Base-by-base conservation (phyloP, 92 coral and sea anemone species). In the Zoanthus sociatus region DNA sequence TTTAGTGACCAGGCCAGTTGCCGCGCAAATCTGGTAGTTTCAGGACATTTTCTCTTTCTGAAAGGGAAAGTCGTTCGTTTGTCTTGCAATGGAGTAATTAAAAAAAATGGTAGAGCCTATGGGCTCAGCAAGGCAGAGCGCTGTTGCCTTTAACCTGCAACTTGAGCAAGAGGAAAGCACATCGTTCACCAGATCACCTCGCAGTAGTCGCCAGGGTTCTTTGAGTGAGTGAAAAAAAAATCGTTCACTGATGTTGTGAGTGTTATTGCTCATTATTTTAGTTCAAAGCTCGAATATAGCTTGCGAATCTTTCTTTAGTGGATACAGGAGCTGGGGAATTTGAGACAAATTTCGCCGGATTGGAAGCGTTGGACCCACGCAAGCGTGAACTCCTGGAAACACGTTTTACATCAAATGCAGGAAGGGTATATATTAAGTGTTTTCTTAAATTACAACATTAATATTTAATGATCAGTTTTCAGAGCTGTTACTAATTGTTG, bases 281-380 rank as follows among this genome's bases (percentile, higher is more conserved):
- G 17, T 73, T 42, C 56, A 37, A 0, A 78, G 44, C 6, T 64
- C 37, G 74, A 6, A 66, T 5, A 12, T 7, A 66, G 74, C 20
- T 21, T 66, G 46, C 26, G 42, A 66, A 5, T 54, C 18, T 45
- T 54, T 54, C 79, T 76, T 53, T 45, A 94, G 98, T 86, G 79
- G 94, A 92, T 32, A 68, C 64, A 46, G 32, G 74, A 81, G 46
- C 37, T 46, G 86, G 87, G 7, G 92, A 90, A 21, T 90, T 84
- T 17, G 89, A 78, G 78, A 90, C 87, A 73, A 84, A 84, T 56
- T 97, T 97, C 87, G 92, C 99, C 60, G 95, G 99, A 66, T 93
- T 97, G 32, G 98, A 95, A 61, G 98, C 98, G 55, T 68, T 97
- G 86, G 98, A 97, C 78, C 99, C 99, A 14, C 96, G 91, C 50